These are phyloP conservation scores for Capreolus pygargus DNA, from an alignment of 2,113 vertebrate genomes.

Conservation along the genomic window DNA sequence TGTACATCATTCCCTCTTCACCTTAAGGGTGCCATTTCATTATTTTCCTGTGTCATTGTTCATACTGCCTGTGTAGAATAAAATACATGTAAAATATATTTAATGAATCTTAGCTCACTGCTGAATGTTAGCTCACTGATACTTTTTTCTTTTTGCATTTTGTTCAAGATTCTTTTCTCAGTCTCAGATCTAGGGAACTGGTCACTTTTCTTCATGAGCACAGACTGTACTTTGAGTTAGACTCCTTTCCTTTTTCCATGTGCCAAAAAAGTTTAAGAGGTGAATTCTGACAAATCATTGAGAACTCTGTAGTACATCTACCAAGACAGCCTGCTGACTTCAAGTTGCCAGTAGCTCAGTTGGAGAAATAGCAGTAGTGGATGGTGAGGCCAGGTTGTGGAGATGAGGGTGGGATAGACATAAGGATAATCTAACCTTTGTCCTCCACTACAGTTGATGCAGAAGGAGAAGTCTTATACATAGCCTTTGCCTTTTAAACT, in stretches of 20 bases:
- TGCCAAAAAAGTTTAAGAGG: neutral
- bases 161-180: neutral
- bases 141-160: neutral
- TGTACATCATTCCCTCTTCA: neutral
- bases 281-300: neutral
- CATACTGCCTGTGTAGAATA: neutral
- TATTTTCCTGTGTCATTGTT: neutral
- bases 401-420: neutral
- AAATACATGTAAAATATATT: neutral
- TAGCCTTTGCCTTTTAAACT: neutral
- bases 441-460: too few relatives aligned
- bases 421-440: accelerated
- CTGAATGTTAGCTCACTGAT: neutral
- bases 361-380: neutral
- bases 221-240: neutral
- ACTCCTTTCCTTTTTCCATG: neutral
- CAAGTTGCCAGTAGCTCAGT: accelerated
- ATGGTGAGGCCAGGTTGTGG: neutral
- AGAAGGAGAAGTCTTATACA: neutral
- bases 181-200: neutral
- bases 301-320: neutral
- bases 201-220: neutral
- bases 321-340: neutral
- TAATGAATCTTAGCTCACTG: neutral
- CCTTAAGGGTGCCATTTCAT: neutral